phyloP scores from a whole-genome alignment of 2,888 invertebrate genomes.

The Tricholauxania praeusta region DNA sequence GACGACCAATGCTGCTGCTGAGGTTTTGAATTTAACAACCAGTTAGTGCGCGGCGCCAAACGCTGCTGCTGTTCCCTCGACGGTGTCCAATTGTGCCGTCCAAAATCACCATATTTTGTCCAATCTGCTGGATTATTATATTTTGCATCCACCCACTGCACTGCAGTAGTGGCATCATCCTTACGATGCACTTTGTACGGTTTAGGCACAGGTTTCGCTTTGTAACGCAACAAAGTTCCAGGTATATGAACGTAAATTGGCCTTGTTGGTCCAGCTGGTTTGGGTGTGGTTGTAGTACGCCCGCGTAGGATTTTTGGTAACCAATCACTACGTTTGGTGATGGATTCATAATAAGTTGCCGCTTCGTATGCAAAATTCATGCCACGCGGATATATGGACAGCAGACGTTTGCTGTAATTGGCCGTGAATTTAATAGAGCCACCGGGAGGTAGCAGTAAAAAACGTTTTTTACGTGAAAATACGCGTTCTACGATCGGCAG shows the following conservation, averaged over 20 bases:
- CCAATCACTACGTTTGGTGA: constrained; percentile 57
- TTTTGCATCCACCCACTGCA: constrained; percentile 43
- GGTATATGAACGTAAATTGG: constrained; percentile 57
- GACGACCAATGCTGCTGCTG: constrained; percentile 10
- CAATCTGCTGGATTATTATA: constrained; percentile 49
- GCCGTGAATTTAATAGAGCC: constrained; percentile 60
- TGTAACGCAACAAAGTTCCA: constrained; percentile 58
- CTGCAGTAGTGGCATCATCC: constrained; percentile 46
- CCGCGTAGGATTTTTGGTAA: constrained; percentile 59
- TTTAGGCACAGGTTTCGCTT: constrained; percentile 54
- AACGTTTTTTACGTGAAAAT: constrained; percentile 60
- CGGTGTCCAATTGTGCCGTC: constrained; percentile 20
- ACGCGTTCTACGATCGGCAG: constrained; percentile 54
- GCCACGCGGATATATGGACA: constrained; percentile 57
- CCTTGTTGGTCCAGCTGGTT: constrained; percentile 49
- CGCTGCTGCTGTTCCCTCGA: not conserved
- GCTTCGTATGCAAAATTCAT: constrained; percentile 55
- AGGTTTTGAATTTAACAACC: constrained; percentile 50
- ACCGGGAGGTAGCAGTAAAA: constrained; percentile 60
- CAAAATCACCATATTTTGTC: constrained; percentile 55
- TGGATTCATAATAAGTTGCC: constrained; percentile 60
- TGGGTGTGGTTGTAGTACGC: constrained; percentile 53
- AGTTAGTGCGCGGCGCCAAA: constrained; percentile 40
- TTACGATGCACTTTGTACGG: constrained; percentile 51
- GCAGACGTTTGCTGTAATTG: constrained; percentile 54